Evolutionary conservation across 2,113 vertebrate species (phyloP).

Genomic region (Chionodraco myersi): DNA sequence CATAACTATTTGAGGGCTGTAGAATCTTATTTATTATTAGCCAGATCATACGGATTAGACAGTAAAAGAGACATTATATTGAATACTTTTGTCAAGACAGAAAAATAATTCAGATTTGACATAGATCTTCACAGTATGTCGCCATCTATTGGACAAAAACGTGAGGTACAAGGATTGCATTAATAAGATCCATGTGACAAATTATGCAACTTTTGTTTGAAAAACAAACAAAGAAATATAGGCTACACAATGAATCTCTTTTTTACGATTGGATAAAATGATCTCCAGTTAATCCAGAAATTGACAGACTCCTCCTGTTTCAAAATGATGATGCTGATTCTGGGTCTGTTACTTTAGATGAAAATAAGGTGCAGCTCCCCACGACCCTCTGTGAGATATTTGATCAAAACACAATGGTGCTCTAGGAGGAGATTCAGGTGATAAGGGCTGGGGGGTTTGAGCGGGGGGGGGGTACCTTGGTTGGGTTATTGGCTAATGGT

Average conservation of each 20-base stretch:
- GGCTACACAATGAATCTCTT: too few species aligned
- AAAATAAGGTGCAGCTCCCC: too few species aligned
- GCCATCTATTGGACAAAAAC: constrained; percentile 3
- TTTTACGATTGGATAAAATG: neutral
- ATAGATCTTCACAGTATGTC: neutral
- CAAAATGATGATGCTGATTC: too few species aligned
- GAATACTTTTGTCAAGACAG: neutral
- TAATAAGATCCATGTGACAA: neutral
- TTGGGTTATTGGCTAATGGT: too few species aligned
- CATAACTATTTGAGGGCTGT: neutral
- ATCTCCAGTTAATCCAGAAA: neutral
- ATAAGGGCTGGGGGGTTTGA: too few species aligned
- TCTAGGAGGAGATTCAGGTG: too few species aligned
- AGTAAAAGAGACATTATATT: too few species aligned
- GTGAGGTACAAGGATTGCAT: neutral
- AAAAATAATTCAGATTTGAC: neutral
- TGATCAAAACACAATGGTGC: too few species aligned
- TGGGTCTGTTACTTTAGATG: too few species aligned
- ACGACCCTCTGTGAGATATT: too few species aligned
- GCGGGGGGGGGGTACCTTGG: too few species aligned
- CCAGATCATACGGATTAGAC: neutral
- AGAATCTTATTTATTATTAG: neutral
- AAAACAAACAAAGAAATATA: too few species aligned
- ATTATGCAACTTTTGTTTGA: neutral
- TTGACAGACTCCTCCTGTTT: neutral